Evolutionary conservation across 2,888 invertebrate genomes (phyloP), one percentile per base, ranked within the genome.

Genomic region (Pogonocherus hispidulus): DNA sequence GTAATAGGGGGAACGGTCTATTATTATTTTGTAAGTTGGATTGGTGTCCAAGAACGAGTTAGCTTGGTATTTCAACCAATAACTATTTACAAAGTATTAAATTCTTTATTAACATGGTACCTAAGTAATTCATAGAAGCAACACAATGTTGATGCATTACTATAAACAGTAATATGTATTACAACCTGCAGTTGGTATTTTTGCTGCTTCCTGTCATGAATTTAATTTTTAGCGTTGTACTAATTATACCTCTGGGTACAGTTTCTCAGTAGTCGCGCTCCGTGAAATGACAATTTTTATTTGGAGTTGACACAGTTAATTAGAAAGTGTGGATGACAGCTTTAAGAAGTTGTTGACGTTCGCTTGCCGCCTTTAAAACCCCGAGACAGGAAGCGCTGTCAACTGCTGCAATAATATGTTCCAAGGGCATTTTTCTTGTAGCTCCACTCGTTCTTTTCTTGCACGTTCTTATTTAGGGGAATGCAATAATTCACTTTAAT

Each of bases 281-380:
- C 11, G 52, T 32, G 52, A 11, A 65, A 56, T 44, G 62, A 69
- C 66, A 66, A 69, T 67, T 67, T 67, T 67, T 67, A 67, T 67
- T 67, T 35, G 51, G 49, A 69, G 67, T 71, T 72, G 72, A 69
- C 72, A 70, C 69, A 59, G 72, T 71, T 76, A 79, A 79, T 79
- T 79, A 76, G 73, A 67, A 69, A 67, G 71, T 76, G 76, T 69
- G 66, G 78, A 73, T 79, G 79, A 79, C 79, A 79, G 78, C 55
- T 78, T 78, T 79, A 77, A 78, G 76, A 71, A 74, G 69, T 71
- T 73, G 79, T 77, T 77, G 79, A 78, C 77, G 75, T 75, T 72
- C 52, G 67, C 71, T 75, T 67, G 71, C 71, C 74, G 71, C 73
- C 72, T 72, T 65, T 71, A 62, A 70, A 70, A 69, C 74, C 73